Evolutionary conservation across 2,888 invertebrate species (phyloP), one percentile per base, ranked within the genome.

Genomic region (Plagodis dolabraria): DNA sequence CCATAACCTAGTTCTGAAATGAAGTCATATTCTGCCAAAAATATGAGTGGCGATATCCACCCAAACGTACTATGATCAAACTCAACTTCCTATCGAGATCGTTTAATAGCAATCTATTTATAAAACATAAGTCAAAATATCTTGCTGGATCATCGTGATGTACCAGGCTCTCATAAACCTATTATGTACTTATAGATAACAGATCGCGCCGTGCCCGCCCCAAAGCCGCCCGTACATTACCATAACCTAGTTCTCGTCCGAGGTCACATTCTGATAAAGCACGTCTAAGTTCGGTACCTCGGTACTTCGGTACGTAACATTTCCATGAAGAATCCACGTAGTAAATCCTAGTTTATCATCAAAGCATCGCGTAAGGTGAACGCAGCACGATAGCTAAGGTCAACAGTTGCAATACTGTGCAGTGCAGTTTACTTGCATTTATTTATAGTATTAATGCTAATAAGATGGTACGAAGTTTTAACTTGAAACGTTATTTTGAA

Each of bases 291-390:
- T 71, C 73, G 72, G 60, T 57, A 36, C 47, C 33, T 8, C n/a
- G 33, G 46, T 33, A 59, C 61, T 76, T 72, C 74, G 71, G 61
- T 33, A 40, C 40, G 7, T 38, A n/a, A 66, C 56, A 65, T 69
- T 72, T 66, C 72, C 72, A 71, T 81, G 79, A 79, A 74, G 76
- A 74, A 74, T 40, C 10, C 47, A 51, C 69, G 72, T 74, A 65
- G 70, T 73, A 71, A 74, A 76, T 70, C 67, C 46, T 33, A 68
- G 65, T 70, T 71, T 78, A 74, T 78, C 81, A 45, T 36, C 67
- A 22, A 54, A 60, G 51, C 58, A 62, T 67, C 60, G 64, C 51
- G 53, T 53, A 52, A 55, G 54, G 54, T 49, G 64, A 64, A 55
- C 57, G 43, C 22, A 48, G 58, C 58, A 61, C 58, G 54, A 52